Evolutionary conservation across 1,140 invertebrate genomes (phyloP).

Genomic region (Drosophila takahashii): DNA sequence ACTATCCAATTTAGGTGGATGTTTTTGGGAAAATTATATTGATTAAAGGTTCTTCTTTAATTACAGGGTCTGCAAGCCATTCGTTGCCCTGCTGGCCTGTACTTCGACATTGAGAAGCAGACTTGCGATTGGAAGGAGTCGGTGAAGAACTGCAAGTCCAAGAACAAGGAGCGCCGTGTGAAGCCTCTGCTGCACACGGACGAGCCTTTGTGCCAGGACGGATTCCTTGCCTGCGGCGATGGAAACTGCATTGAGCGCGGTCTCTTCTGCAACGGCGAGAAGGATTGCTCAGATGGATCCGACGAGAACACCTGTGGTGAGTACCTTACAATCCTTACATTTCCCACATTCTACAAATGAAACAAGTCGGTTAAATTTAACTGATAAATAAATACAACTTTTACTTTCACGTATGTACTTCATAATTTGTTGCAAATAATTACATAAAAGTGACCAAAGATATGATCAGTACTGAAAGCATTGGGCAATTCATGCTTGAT

Average conservation of each 20-base stretch:
- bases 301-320: slow-evolving; percentile 97
- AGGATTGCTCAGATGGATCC: slow-evolving; percentile 94
- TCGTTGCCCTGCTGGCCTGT: slow-evolving; percentile 95
- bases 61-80: slow-evolving; percentile 94
- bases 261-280: slow-evolving; percentile 97
- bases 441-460: too few species aligned
- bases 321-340: slow-evolving; percentile 74
- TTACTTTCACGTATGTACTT: not conserved
- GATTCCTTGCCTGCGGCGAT: slow-evolving; percentile 94
- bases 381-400: too few species aligned
- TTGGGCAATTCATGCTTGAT: not conserved
- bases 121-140: slow-evolving; percentile 98
- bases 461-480: not conserved
- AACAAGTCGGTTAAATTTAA: not conserved
- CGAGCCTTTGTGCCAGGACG: slow-evolving; percentile 95
- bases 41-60: not conserved
- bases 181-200: slow-evolving; percentile 96
- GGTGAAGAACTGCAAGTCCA: slow-evolving; percentile 96
- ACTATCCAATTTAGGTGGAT: too few species aligned
- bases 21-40: too few species aligned
- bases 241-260: slow-evolving; percentile 94
- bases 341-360: not conserved
- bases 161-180: slow-evolving; percentile 95
- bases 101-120: slow-evolving; percentile 98
- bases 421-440: not conserved